Evolutionary conservation across 2,797 vertebrate species (phyloP).

Genomic region (Pseudochirops cupreus): DNA sequence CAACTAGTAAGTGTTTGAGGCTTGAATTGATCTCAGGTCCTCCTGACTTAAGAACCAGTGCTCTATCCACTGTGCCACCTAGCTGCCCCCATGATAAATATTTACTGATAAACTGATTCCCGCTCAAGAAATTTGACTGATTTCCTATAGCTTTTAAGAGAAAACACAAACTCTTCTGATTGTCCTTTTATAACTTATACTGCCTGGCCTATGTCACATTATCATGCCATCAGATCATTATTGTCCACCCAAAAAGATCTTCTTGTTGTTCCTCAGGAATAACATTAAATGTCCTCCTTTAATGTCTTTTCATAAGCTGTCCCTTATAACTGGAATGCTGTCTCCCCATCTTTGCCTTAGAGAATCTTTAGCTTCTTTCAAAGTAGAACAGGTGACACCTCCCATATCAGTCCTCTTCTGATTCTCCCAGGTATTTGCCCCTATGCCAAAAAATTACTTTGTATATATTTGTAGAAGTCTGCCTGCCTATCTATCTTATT

Average conservation of each 20-base stretch:
- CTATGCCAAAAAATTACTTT: neutral
- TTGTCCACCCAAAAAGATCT: neutral
- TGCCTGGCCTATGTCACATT: neutral
- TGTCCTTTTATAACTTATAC: neutral
- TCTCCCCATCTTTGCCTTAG: neutral
- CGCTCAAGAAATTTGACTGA: neutral
- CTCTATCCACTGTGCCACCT: neutral
- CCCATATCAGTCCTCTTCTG: neutral
- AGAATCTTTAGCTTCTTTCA: neutral
- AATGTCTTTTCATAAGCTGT: neutral
- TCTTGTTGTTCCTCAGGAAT: neutral
- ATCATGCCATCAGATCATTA: neutral
- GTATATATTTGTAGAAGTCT: neutral
- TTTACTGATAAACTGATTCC: neutral
- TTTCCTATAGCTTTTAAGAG: neutral
- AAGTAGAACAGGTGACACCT: neutral
- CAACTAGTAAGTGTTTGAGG: neutral
- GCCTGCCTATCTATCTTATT: neutral
- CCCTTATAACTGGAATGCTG: neutral
- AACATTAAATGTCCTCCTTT: neutral
- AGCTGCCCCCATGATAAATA: neutral
- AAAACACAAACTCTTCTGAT: neutral
- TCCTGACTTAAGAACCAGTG: neutral
- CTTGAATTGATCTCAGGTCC: neutral
- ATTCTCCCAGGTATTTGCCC: neutral